Percentiles rank a stretch among this genome's conserved stretches.
Conservation (phyloP, 2,888 invertebrate species). For the Chloromyia formosa region DNA sequence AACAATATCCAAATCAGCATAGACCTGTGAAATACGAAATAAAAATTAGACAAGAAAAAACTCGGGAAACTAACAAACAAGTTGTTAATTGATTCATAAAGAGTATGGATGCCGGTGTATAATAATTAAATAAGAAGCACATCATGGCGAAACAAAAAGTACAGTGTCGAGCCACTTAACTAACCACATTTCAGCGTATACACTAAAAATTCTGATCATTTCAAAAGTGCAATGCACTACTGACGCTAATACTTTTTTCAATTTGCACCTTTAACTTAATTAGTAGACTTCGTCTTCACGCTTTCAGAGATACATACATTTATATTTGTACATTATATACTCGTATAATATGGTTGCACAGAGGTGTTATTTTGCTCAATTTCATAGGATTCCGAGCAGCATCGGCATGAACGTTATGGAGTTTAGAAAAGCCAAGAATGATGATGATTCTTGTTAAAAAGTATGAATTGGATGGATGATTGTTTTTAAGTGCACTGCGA, state of each 20-base stretch:
- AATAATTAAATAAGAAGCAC: constrained; percentile 7
- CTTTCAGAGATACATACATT: background rate
- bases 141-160: background rate
- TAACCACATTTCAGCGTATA: constrained; percentile 1
- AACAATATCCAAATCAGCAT: constrained; percentile 89
- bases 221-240: constrained; percentile 28
- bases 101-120: background rate
- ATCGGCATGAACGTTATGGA: no score
- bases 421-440: no score
- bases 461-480: no score
- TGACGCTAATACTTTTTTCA: background rate
- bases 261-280: constrained; percentile 38
- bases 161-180: no score
- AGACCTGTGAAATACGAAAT: constrained; percentile 74
- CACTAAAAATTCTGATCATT: background rate
- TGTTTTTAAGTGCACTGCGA: no score
- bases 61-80: constrained; percentile 2
- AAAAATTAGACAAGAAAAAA: background rate
- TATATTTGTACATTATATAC: background rate
- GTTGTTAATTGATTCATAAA: constrained; percentile 31
- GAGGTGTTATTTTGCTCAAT: no score
- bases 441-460: no score
- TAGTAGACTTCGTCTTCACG: constrained; percentile 10
- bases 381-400: no score
- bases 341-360: background rate